Conservation (phyloP, 2,888 invertebrate genomes). For the Zygogramma bicolorata region DNA sequence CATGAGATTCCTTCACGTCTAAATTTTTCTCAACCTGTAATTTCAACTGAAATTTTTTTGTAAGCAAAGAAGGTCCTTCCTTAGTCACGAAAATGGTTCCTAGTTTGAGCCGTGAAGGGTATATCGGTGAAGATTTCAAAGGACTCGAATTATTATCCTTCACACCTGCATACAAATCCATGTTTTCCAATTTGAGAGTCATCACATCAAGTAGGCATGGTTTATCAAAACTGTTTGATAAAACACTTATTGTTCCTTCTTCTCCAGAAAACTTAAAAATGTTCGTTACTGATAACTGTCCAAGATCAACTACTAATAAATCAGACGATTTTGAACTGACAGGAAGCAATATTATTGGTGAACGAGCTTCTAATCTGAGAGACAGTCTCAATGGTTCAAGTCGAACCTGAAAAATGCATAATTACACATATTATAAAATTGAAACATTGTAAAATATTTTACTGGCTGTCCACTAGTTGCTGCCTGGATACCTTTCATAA, state of each 20-base stretch:
- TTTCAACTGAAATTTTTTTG: constrained; percentile 84
- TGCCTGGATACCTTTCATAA: constrained; percentile 77
- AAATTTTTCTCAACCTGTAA: constrained; percentile 88
- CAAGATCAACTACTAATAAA: constrained; percentile 85
- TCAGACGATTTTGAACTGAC: constrained; percentile 83
- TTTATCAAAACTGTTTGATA: constrained; percentile 61
- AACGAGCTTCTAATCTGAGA: constrained; percentile 76
- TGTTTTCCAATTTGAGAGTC: constrained; percentile 78
- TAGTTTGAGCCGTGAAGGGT: constrained; percentile 59
- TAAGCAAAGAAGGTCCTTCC: constrained; percentile 78
- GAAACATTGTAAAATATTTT: constrained; percentile 8
- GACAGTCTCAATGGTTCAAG: constrained; percentile 68
- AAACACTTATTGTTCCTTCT: constrained; percentile 68
- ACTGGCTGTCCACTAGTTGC: constrained; percentile 72
- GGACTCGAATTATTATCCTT: constrained; percentile 54
- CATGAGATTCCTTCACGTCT: constrained; percentile 68
- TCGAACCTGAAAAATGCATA: constrained; percentile 52
- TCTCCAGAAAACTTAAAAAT: constrained; percentile 76
- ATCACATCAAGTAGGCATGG: constrained; percentile 80
- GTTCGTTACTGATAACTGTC: constrained; percentile 82
- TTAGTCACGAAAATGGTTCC: constrained; percentile 69
- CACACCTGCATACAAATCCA: constrained; percentile 80
- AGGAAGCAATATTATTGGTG: constrained; percentile 89
- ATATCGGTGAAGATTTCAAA: constrained; percentile 41
- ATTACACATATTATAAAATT: neutral